Base-by-base conservation (phyloP, 2,113 vertebrate genomes). In the Dolichotis patagonum region DNA sequence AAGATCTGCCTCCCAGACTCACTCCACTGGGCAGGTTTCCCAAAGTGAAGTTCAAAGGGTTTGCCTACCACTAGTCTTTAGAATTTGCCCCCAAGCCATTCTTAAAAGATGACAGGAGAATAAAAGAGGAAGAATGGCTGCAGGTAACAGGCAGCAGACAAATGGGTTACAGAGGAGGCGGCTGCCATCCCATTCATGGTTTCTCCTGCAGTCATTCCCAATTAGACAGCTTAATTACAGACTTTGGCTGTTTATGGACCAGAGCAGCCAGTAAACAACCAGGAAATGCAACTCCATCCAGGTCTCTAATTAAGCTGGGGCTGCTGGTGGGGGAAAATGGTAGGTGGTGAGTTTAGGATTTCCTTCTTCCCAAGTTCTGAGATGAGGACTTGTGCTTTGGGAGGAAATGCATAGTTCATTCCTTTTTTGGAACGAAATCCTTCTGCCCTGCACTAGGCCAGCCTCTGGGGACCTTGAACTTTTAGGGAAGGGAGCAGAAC, bases 161-260 rank as follows among this genome's bases (percentile, higher is more conserved):
- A 62, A 46, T 0, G 41, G 87, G 69, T 22, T 38, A 20, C 5
- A 65, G 83, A 82, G 65, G 65, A n/a, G n/a, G 38, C 60, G 14
- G 85, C 60, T 73, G 8, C 82, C 0, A 35, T 14, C 52, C 46
- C 35, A 14, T 20, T 11, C 92, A 77, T 0, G 7, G 43, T 78
- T 73, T 63, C 41, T 46, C 12, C 35, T 2, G 77, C 41, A 62
- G 62, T 32, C 84, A 20, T 35, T 90, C 65, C 75, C 93, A 85
- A 49, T 26, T 49, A 94, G 87, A 97, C 90, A 43, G 71, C 49
- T 85, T 97, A 92, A 96, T 97, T 84, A 96, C 86, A 97, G 96
- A 78, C 90, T 82, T 30, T 0, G 0, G 49, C 77, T 88, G 85
- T 71, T 84, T 46, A 85, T 0, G 28, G 26, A 78, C 71, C 14